A percentile compares a stretch with the other conserved stretches of the same genome.
Evolutionary conservation across 2,113 vertebrate species (phyloP).

Genomic region (Acanthisitta chloris): DNA sequence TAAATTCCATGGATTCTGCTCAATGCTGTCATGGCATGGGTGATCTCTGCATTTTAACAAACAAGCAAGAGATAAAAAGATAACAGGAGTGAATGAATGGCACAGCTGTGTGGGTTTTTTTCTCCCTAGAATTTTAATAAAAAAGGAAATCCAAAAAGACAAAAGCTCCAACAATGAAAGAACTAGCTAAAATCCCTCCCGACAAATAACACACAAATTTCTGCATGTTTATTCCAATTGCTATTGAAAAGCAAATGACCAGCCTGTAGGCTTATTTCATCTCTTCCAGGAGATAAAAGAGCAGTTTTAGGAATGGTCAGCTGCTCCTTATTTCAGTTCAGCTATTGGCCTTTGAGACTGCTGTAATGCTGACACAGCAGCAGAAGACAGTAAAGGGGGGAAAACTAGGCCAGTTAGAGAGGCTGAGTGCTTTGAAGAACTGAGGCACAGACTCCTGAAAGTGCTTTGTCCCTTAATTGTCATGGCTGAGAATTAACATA

Average conservation of each 20-base stretch:
- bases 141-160: not conserved
- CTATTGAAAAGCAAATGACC: not conserved
- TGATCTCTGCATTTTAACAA: not conserved
- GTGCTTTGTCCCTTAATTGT: not conserved
- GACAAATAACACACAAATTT: not conserved
- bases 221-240: not conserved
- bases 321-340: not conserved
- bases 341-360: not conserved
- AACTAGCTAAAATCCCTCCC: not conserved
- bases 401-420: not conserved
- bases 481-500: not conserved
- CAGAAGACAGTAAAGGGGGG: not conserved
- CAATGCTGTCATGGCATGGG: accelerated
- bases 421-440: not conserved
- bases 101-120: not conserved
- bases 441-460: not conserved
- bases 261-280: not conserved
- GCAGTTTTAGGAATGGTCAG: not conserved
- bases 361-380: not conserved
- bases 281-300: not conserved
- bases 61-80: not conserved
- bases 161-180: not conserved
- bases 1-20: not conserved
- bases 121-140: not conserved
- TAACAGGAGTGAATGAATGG: not conserved